Evolutionary conservation across 1,140 invertebrate genomes (phyloP).

Genomic region (Pseudomyrmex pallidus): DNA sequence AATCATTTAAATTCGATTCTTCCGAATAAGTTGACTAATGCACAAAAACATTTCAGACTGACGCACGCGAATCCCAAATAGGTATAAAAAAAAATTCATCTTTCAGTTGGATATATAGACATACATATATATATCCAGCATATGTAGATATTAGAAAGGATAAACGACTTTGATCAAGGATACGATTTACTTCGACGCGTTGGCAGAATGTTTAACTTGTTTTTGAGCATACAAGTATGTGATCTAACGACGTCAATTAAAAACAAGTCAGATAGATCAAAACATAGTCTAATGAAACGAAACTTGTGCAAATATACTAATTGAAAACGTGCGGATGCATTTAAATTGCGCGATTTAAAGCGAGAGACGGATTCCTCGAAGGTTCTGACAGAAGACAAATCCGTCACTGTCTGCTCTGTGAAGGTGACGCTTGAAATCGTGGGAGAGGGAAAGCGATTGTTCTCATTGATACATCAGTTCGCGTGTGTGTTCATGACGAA

Average conservation of each 20-base stretch:
- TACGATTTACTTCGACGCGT: neutral
- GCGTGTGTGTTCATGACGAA: constrained; percentile 22
- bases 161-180: constrained; percentile 10
- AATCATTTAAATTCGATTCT: too few relatives aligned
- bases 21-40: neutral
- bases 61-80: neutral
- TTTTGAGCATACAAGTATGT: too few relatives aligned
- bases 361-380: too few relatives aligned
- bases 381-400: neutral
- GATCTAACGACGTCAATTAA: neutral
- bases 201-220: too few relatives aligned
- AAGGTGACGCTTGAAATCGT: neutral
- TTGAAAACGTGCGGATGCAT: neutral
- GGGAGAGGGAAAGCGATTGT: constrained; percentile 19
- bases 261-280: neutral
- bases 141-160: constrained; percentile 7
- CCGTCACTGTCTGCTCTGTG: neutral
- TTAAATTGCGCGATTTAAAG: neutral
- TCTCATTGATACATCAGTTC: constrained; percentile 45
- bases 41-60: constrained; percentile 19
- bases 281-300: neutral
- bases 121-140: too few relatives aligned
- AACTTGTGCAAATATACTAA: neutral
- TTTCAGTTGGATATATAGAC: neutral
- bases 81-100: neutral